phyloP scores from a whole-genome alignment of 2,113 vertebrate species.

The Varanus salvator region DNA sequence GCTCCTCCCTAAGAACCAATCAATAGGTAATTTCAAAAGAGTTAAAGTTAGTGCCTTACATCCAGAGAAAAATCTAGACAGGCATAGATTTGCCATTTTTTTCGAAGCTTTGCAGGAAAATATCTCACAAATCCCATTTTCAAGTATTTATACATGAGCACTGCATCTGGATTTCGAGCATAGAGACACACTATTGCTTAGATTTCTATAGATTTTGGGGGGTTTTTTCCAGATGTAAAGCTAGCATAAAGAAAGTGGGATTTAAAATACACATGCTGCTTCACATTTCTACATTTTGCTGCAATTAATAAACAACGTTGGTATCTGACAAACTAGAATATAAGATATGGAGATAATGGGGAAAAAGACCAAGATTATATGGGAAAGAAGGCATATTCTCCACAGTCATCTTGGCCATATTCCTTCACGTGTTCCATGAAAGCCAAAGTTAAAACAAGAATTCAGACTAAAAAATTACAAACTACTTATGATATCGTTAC shows the following conservation, averaged over 20 bases:
- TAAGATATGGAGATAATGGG: background rate
- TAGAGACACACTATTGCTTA: slow-evolving; percentile 33
- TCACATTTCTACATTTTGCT: background rate
- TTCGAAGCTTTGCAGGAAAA: slow-evolving; percentile 49
- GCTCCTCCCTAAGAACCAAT: slow-evolving; percentile 36
- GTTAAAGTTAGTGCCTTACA: slow-evolving; percentile 42
- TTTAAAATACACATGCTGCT: slow-evolving; percentile 19
- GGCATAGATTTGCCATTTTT: slow-evolving; percentile 42
- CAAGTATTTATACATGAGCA: slow-evolving; percentile 25
- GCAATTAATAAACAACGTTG: slow-evolving; percentile 35
- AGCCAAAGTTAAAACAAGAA: slow-evolving; percentile 14
- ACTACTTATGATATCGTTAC: background rate
- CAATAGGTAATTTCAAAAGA: slow-evolving; percentile 39
- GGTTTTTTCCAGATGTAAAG: slow-evolving; percentile 33
- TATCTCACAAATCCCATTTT: slow-evolving; percentile 57
- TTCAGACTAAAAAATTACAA: background rate
- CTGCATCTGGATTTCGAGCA: slow-evolving; percentile 34
- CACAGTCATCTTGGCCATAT: background rate
- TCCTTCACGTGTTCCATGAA: background rate
- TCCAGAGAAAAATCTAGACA: background rate
- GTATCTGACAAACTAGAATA: background rate
- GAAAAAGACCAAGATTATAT: background rate
- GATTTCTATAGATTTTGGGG: slow-evolving; percentile 16
- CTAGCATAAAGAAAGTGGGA: slow-evolving; percentile 4
- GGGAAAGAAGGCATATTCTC: background rate